Conservation (phyloP, 30 jellyfish, hydroid and myxozoan species). For the Pelagia noctiluca region DNA sequence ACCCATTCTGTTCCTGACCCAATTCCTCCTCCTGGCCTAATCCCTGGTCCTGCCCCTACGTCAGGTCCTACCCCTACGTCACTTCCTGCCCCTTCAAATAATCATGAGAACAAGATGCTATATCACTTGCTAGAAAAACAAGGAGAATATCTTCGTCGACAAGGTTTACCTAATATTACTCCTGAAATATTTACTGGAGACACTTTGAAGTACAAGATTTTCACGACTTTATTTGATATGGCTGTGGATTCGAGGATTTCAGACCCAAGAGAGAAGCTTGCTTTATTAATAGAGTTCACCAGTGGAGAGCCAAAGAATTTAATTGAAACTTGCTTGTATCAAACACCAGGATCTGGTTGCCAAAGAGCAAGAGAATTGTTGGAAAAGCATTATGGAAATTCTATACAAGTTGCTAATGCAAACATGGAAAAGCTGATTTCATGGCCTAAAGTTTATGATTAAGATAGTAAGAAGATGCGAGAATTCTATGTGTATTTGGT, state of each 20-base stretch:
- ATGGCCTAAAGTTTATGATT: conserved; percentile 50
- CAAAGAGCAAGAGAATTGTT: conserved; percentile 48
- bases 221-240: conserved; percentile 52
- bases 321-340: conserved; percentile 46
- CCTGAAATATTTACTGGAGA: conserved; percentile 53
- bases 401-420: conserved; percentile 57
- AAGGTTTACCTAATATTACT: conserved; percentile 38
- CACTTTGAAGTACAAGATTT: conserved; percentile 52
- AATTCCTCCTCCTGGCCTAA: conserved; percentile 19
- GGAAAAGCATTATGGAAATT: conserved; percentile 52
- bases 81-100: conserved; percentile 49
- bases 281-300: conserved; percentile 45
- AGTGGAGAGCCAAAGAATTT: conserved; percentile 57
- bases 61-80: too few relatives aligned
- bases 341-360: conserved; percentile 50
- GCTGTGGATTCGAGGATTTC: conserved; percentile 41
- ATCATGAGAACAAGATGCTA: conserved; percentile 43
- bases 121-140: conserved; percentile 45
- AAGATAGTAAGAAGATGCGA: conserved; percentile 48
- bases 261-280: conserved; percentile 55
- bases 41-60: conserved; percentile 41
- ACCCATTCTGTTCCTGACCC: conserved; percentile 46
- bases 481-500: conserved; percentile 43
- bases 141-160: conserved; percentile 43
- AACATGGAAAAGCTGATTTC: conserved; percentile 48